phyloP scores from a whole-genome alignment of 2,113 vertebrate species.

The Anhinga anhinga region DNA sequence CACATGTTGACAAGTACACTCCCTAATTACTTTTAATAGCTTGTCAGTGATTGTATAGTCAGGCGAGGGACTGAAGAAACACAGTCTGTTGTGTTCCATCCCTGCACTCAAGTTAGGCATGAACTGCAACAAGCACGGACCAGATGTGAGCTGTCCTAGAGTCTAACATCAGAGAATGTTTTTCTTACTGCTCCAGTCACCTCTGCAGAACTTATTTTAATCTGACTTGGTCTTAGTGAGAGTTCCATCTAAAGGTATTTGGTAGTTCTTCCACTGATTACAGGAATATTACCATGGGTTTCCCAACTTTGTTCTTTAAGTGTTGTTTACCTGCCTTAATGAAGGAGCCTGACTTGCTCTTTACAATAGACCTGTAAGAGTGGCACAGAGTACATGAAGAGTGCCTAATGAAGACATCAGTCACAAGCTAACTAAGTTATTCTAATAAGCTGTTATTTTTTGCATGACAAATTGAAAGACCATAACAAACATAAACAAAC shows the following conservation, averaged over 20 bases:
- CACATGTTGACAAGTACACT: background rate
- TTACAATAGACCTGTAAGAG: background rate
- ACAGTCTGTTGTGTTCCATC: background rate
- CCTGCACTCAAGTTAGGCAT: background rate
- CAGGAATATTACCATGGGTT: background rate
- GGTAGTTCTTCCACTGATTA: background rate
- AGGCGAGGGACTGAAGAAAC: background rate
- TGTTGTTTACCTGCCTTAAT: background rate
- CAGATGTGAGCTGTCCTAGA: fast-evolving
- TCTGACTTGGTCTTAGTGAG: background rate
- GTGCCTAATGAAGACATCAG: background rate
- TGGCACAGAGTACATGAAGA: background rate
- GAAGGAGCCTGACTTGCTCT: background rate
- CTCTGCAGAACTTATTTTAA: background rate
- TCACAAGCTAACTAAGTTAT: background rate
- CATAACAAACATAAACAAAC: background rate
- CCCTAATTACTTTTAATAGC: background rate
- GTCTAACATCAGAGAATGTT: background rate
- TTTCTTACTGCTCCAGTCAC: background rate
- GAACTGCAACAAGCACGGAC: background rate
- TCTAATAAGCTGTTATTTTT: background rate
- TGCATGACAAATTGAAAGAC: background rate
- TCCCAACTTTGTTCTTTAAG: background rate
- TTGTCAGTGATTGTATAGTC: background rate
- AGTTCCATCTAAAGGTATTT: background rate